These are phyloP conservation scores for Actinopyga echinites DNA, from an alignment of 53 echinoderm and acorn worm genomes.

Conservation along the genomic window DNA sequence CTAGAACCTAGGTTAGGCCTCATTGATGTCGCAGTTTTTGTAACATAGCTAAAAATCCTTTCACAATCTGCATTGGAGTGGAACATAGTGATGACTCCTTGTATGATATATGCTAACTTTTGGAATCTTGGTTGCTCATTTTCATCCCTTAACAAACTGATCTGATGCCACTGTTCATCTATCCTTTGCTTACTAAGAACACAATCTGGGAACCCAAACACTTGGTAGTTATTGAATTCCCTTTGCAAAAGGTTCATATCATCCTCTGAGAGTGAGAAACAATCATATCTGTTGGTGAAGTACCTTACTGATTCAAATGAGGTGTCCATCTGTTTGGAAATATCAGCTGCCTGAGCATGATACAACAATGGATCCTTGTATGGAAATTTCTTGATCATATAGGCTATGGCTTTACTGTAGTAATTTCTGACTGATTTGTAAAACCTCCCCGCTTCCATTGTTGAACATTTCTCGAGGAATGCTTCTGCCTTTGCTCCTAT, in stretches of 20 bases:
- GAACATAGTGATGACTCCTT: constrained; percentile 43
- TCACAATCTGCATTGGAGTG: constrained; percentile 64
- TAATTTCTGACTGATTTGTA: constrained; percentile 40
- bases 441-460: constrained; percentile 13
- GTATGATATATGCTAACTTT: constrained; percentile 42
- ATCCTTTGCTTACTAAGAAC: constrained; percentile 25
- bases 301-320: constrained; percentile 38
- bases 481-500: constrained; percentile 49
- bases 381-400: constrained; percentile 57
- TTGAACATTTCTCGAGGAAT: constrained; percentile 23
- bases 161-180: constrained; percentile 50
- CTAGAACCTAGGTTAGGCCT: neutral
- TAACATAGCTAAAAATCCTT: constrained; percentile 55
- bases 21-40: constrained; percentile 22
- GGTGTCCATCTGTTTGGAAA: constrained; percentile 17
- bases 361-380: constrained; percentile 47
- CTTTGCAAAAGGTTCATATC: constrained; percentile 50
- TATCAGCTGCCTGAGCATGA: constrained; percentile 59
- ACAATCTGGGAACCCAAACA: constrained; percentile 42
- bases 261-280: constrained; percentile 24
- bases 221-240: constrained; percentile 53
- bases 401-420: constrained; percentile 42
- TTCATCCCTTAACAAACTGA: constrained; percentile 50
- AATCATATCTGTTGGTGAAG: constrained; percentile 50
- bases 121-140: constrained; percentile 37